Evolutionary conservation across 2,888 invertebrate species (phyloP).

Genomic region (Agrypnus murinus): DNA sequence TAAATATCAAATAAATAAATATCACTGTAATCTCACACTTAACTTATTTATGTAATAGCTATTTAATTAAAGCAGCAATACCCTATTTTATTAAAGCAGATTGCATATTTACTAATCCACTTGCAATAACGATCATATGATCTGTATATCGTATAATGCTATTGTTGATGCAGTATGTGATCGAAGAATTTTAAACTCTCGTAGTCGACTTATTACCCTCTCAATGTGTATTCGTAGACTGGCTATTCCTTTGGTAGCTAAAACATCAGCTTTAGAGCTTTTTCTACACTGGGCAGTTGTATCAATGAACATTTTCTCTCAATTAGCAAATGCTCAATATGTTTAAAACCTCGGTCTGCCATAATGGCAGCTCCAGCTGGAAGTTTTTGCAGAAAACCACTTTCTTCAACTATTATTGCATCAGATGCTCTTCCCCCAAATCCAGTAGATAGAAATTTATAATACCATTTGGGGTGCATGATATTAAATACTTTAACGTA

Average conservation of each 20-base stretch:
- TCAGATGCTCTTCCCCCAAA: slow-evolving; percentile 22
- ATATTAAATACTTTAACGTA: slow-evolving; percentile 58
- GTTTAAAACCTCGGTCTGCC: slow-evolving; percentile 47
- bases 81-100: slow-evolving; percentile 12
- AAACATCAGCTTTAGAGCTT: slow-evolving; percentile 23
- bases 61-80: too few species aligned
- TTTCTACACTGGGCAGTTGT: too few species aligned
- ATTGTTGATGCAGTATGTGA: slow-evolving; percentile 36
- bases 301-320: slow-evolving; percentile 18
- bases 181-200: slow-evolving; percentile 48
- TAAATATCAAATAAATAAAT: too few species aligned
- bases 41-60: too few species aligned
- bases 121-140: slow-evolving; percentile 17
- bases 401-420: slow-evolving; percentile 44
- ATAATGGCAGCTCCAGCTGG: slow-evolving; percentile 29
- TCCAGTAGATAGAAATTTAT: slow-evolving; percentile 23
- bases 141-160: slow-evolving; percentile 22
- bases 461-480: slow-evolving; percentile 57
- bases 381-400: slow-evolving; percentile 44
- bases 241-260: slow-evolving; percentile 31
- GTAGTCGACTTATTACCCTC: slow-evolving; percentile 41
- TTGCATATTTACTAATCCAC: slow-evolving; percentile 29
- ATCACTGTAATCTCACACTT: too few species aligned
- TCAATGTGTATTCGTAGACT: slow-evolving; percentile 37
- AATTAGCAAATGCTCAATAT: slow-evolving; percentile 34